Conservation (phyloP, 2,888 invertebrate species). For the Eugnorisma glareosa region DNA sequence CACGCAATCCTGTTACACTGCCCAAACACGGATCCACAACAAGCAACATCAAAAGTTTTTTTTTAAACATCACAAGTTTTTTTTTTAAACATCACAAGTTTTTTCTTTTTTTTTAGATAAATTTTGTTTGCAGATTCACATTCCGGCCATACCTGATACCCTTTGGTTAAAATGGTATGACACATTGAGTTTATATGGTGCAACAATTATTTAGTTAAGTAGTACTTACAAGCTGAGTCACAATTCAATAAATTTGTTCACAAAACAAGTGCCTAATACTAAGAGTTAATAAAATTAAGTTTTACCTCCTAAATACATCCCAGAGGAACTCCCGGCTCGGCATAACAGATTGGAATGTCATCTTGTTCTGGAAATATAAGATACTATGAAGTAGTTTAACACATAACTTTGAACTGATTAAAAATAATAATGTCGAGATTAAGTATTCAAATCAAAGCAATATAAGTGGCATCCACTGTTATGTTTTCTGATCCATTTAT, state of each 20-base stretch:
- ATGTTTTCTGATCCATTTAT: not conserved
- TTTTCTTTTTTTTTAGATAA: not conserved
- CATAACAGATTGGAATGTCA: slow-evolving; percentile 92
- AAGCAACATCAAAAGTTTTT: not conserved
- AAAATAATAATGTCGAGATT: not conserved
- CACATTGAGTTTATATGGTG: slow-evolving; percentile 31
- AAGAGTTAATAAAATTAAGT: not conserved
- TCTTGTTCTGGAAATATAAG: slow-evolving; percentile 63
- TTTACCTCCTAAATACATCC: slow-evolving; percentile 94
- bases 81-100: not conserved
- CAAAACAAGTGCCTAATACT: not conserved
- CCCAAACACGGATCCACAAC: not conserved
- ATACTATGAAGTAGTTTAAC: not conserved
- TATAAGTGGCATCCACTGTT: not conserved
- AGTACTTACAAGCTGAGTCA: slow-evolving; percentile 42
- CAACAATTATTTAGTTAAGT: slow-evolving; percentile 34
- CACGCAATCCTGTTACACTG: not conserved
- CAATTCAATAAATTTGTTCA: not conserved
- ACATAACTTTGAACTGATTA: not conserved
- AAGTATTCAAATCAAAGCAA: not conserved
- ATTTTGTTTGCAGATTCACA: not conserved
- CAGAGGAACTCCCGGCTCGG: slow-evolving; percentile 94
- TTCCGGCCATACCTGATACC: not conserved
- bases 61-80: not conserved
- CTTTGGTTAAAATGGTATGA: not conserved